These are phyloP conservation scores for Clupea harengus DNA, from an alignment of 2,113 vertebrate genomes.

Conservation along the genomic window DNA sequence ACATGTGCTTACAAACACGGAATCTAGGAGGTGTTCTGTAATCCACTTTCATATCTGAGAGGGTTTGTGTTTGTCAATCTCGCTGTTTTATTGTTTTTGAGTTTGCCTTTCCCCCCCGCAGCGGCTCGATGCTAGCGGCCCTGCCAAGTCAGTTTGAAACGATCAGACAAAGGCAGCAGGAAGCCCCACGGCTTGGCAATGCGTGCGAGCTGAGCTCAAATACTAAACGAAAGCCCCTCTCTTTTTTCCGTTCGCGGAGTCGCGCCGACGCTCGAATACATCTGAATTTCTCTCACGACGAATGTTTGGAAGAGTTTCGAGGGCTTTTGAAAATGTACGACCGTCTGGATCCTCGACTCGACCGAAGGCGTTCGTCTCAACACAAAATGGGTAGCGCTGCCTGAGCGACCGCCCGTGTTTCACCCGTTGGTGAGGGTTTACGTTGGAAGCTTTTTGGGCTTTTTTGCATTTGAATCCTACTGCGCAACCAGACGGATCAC, in stretches of 20 bases:
- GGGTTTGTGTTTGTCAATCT: neutral
- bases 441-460: conserved; percentile 52
- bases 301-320: conserved; percentile 57
- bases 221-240: conserved; percentile 41
- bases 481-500: conserved; percentile 75
- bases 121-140: conserved; percentile 62
- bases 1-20: neutral
- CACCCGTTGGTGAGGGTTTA: conserved; percentile 54
- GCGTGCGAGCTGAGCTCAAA: conserved; percentile 55
- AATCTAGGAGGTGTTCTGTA: neutral
- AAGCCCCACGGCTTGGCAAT: conserved; percentile 71
- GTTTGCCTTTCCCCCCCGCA: conserved; percentile 39
- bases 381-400: conserved; percentile 69
- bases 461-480: conserved; percentile 67
- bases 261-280: conserved; percentile 24
- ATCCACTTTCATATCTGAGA: neutral
- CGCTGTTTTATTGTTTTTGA: neutral
- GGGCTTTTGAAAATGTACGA: conserved; percentile 69
- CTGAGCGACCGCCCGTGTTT: conserved; percentile 69
- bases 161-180: conserved; percentile 85
- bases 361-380: conserved; percentile 66
- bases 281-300: conserved; percentile 34
- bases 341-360: conserved; percentile 73
- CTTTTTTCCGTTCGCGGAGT: conserved; percentile 47
- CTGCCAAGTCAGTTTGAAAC: conserved; percentile 84